phyloP scores from a whole-genome alignment of 2,888 invertebrate species.

The Hyles lineata region DNA sequence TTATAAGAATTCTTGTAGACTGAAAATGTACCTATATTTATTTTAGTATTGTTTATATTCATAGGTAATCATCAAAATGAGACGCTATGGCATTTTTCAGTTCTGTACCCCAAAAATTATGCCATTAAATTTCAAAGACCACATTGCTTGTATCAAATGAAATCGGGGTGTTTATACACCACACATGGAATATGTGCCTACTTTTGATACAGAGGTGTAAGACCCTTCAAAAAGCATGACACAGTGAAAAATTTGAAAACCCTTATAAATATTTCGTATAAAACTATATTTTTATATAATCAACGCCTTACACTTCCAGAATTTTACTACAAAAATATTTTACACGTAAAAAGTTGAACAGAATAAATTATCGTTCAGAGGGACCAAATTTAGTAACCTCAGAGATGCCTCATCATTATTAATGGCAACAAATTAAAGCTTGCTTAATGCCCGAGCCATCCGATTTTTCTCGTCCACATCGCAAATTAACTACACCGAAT shows the following conservation, averaged over 20 bases:
- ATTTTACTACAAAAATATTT: slow-evolving; percentile 9
- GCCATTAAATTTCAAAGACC: no score
- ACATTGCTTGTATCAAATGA: no score
- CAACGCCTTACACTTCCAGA: not conserved
- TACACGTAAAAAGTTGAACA: not conserved
- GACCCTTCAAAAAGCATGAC: no score
- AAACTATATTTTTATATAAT: not conserved
- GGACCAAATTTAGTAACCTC: slow-evolving; percentile 46
- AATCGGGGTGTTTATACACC: no score
- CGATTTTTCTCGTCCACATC: slow-evolving; percentile 74
- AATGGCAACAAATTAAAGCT: slow-evolving; percentile 78
- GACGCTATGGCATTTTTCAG: no score
- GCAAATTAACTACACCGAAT: slow-evolving; percentile 78
- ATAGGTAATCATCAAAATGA: no score
- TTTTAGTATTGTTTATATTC: no score
- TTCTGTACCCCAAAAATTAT: no score
- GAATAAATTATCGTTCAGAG: slow-evolving; percentile 33
- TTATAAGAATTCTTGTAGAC: no score
- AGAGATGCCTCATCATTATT: slow-evolving; percentile 73
- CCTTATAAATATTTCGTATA: not conserved
- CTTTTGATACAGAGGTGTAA: no score
- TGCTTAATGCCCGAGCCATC: slow-evolving; percentile 60
- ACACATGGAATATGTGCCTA: no score
- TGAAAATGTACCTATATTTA: no score
- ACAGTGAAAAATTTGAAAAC: not conserved